A percentile compares a stretch with the other conserved stretches of the same genome.
These are phyloP conservation scores for Macropis europaea DNA, from an alignment of 2,888 invertebrate species.

Conservation along the genomic window DNA sequence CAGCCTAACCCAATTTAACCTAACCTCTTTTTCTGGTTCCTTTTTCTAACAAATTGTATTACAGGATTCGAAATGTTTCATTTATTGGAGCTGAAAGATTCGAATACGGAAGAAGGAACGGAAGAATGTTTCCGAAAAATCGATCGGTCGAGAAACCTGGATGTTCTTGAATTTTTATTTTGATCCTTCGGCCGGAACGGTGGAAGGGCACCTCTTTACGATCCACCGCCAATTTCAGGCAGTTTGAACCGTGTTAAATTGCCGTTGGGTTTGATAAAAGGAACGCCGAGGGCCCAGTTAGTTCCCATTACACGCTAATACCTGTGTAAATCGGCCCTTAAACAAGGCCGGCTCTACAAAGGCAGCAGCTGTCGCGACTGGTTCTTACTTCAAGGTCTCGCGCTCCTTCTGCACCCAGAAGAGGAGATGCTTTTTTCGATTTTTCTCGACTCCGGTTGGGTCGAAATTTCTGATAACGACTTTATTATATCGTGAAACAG, in stretches of 20 bases:
- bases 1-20: too few species aligned
- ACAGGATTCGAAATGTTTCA: too few species aligned
- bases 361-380: slow-evolving; percentile 58
- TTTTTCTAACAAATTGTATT: too few species aligned
- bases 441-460: too few species aligned
- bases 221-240: slow-evolving; percentile 32
- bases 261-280: slow-evolving; percentile 36
- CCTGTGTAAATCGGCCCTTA: slow-evolving; percentile 58
- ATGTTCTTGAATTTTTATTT: not conserved
- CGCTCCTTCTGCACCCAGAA: not conserved
- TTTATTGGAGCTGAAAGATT: too few species aligned
- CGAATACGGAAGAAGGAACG: not conserved
- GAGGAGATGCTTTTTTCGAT: slow-evolving; percentile 23
- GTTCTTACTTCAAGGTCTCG: slow-evolving; percentile 37
- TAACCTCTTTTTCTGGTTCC: too few species aligned
- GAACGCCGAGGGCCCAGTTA: slow-evolving; percentile 24
- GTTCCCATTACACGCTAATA: slow-evolving; percentile 58
- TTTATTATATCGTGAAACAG: too few species aligned
- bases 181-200: not conserved
- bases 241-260: slow-evolving; percentile 25
- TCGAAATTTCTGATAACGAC: too few species aligned
- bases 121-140: not conserved
- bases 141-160: too few species aligned
- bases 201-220: slow-evolving; percentile 3
- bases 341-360: slow-evolving; percentile 48